Evolutionary conservation across 2,113 vertebrate genomes (phyloP).

Genomic region (Lasiurus cinereus): DNA sequence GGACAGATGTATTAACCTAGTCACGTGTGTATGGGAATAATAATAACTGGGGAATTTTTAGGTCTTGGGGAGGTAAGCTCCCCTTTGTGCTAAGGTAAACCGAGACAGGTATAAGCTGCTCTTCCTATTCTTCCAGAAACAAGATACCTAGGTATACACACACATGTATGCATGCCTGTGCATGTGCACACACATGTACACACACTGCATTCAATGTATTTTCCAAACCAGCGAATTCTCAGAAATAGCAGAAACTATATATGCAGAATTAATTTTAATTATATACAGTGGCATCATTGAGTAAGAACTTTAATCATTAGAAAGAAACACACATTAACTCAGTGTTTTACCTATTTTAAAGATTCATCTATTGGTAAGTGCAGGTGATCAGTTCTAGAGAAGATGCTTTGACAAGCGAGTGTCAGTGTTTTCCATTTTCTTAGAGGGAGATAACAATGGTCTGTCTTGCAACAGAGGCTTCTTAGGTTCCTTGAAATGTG

Average conservation of each 20-base stretch:
- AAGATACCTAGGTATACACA: neutral
- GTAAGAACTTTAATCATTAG: neutral
- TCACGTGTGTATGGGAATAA: accelerated
- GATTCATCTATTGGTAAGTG: neutral
- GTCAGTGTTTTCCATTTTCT: neutral
- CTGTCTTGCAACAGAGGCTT: neutral
- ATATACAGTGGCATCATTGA: accelerated
- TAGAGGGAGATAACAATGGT: accelerated
- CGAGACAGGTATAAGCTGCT: neutral
- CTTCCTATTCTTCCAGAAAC: neutral
- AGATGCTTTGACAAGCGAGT: no score
- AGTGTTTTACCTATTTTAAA: neutral
- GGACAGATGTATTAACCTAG: neutral
- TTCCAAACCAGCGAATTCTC: neutral
- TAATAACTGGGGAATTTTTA: neutral
- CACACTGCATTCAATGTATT: neutral
- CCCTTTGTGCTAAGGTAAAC: neutral
- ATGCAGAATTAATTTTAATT: neutral
- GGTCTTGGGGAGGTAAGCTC: neutral
- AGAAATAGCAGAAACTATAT: neutral
- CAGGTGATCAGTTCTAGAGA: neutral
- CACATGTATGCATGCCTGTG: accelerated
- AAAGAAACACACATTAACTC: neutral
- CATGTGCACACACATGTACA: accelerated
- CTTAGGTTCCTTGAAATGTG: neutral